Percentiles rank a stretch among this genome's conserved stretches.
phyloP scores from a whole-genome alignment of 2,888 invertebrate species.

The Eupithecia vulgata region DNA sequence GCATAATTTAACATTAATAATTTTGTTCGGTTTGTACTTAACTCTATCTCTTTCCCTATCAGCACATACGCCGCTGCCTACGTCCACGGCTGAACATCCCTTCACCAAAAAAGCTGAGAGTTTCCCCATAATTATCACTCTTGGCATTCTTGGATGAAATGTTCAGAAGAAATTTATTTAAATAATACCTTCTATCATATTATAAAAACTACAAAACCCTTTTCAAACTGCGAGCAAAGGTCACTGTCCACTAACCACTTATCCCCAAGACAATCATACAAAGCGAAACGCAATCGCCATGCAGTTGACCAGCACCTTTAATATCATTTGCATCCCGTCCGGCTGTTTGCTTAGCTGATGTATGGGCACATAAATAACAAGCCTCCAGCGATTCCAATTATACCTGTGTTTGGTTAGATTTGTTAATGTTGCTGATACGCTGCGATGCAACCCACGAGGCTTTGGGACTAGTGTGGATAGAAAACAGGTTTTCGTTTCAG shows the following conservation, averaged over 20 bases:
- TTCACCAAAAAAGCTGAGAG: no score
- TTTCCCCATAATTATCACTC: no score
- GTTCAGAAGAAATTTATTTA: no score
- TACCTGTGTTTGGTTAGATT: constrained; percentile 43
- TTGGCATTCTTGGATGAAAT: no score
- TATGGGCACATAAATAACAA: constrained; percentile 72
- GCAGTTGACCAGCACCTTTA: constrained; percentile 10
- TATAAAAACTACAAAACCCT: neutral
- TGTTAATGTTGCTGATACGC: constrained; percentile 32
- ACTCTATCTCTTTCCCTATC: no score
- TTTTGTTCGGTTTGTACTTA: no score
- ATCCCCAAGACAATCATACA: neutral
- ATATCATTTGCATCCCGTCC: constrained; percentile 47
- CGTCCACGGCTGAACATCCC: no score
- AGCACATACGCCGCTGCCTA: no score
- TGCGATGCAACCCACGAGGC: constrained; percentile 20
- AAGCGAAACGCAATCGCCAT: neutral
- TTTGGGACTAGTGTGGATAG: neutral
- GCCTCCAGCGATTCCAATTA: constrained; percentile 74
- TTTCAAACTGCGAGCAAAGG: constrained; percentile 4
- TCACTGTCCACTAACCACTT: neutral
- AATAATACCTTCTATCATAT: neutral
- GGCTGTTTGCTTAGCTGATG: constrained; percentile 71
- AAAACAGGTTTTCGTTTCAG: constrained; percentile 13
- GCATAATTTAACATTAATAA: no score